Percentiles rank a stretch among this genome's conserved stretches.
These are phyloP conservation scores for Tupiocoris notatus DNA, from an alignment of 2,888 invertebrate species.

Conservation along the genomic window DNA sequence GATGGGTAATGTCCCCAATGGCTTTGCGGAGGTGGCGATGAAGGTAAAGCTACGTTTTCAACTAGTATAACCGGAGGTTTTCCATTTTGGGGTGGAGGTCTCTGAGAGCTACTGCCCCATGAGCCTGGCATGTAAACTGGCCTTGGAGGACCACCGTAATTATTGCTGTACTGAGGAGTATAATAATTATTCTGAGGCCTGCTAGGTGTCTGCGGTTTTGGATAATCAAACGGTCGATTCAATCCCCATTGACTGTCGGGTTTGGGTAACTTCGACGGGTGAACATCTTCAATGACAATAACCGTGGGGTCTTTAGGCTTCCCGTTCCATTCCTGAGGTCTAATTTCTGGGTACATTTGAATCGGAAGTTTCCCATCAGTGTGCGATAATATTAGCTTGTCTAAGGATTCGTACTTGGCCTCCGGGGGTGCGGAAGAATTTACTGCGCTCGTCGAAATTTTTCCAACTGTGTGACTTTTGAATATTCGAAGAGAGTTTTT, in stretches of 20 bases:
- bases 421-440: not conserved
- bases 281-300: slow-evolving; percentile 45
- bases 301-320: slow-evolving; percentile 31
- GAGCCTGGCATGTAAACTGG: not conserved
- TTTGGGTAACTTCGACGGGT: slow-evolving; percentile 45
- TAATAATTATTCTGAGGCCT: not conserved
- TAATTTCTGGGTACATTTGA: slow-evolving; percentile 38
- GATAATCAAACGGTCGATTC: not conserved
- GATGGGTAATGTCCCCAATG: not conserved
- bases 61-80: slow-evolving; percentile 12
- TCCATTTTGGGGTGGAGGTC: slow-evolving; percentile 2
- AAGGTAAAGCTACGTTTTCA: slow-evolving; percentile 12
- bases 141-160: not conserved
- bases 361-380: slow-evolving; percentile 19
- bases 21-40: not conserved
- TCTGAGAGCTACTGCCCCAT: not conserved
- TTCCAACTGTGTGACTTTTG: not conserved
- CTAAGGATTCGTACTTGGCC: slow-evolving; percentile 18
- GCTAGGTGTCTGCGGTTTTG: not conserved
- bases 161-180: not conserved
- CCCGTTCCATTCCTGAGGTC: slow-evolving; percentile 33
- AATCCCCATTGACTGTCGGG: slow-evolving; percentile 23
- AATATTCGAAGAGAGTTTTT: slow-evolving; percentile 38
- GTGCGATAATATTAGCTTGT: slow-evolving; percentile 43
- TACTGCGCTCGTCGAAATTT: not conserved